A percentile compares a stretch with the other conserved stretches of the same genome.
Conservation (phyloP, 2,888 invertebrate genomes). For the Panzeria rudis region DNA sequence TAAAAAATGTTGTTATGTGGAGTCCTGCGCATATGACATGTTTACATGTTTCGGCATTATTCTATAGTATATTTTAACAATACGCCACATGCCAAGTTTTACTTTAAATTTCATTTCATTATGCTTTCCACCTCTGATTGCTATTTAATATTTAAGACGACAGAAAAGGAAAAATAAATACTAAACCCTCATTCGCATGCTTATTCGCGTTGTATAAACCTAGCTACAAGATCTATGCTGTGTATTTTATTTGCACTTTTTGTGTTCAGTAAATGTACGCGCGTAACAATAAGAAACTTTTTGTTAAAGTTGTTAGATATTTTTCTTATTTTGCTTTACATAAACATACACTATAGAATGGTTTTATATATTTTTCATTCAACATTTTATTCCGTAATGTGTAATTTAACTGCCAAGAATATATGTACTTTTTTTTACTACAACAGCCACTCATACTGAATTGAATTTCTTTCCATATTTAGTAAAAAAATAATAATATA, state of each 20-base stretch:
- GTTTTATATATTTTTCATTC: conserved; percentile 50
- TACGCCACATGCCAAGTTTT: no score
- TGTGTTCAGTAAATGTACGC: conserved; percentile 31
- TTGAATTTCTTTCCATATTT: conserved; percentile 29
- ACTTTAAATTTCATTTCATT: neutral
- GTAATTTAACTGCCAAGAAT: conserved; percentile 69
- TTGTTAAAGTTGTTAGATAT: conserved; percentile 43
- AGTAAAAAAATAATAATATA: conserved; percentile 13
- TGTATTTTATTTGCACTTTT: conserved; percentile 22
- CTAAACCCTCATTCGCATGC: conserved; percentile 53
- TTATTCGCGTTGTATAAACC: conserved; percentile 55
- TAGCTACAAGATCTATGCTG: conserved; percentile 49
- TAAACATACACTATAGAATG: conserved; percentile 51
- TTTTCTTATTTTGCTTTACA: conserved; percentile 56
- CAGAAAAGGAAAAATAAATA: neutral
- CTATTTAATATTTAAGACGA: conserved; percentile 1
- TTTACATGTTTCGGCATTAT: no score
- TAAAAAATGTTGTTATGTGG: no score
- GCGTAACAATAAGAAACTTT: conserved; percentile 54
- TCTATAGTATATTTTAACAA: no score
- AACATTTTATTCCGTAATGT: conserved; percentile 67
- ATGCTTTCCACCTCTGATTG: conserved; percentile 17
- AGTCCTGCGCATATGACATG: no score
- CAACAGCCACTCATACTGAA: conserved; percentile 49
- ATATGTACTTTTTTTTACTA: conserved; percentile 16